Evolutionary conservation across 2,113 vertebrate species (phyloP), one percentile per base, ranked within the genome.

Genomic region (Bagarius yarrelli): DNA sequence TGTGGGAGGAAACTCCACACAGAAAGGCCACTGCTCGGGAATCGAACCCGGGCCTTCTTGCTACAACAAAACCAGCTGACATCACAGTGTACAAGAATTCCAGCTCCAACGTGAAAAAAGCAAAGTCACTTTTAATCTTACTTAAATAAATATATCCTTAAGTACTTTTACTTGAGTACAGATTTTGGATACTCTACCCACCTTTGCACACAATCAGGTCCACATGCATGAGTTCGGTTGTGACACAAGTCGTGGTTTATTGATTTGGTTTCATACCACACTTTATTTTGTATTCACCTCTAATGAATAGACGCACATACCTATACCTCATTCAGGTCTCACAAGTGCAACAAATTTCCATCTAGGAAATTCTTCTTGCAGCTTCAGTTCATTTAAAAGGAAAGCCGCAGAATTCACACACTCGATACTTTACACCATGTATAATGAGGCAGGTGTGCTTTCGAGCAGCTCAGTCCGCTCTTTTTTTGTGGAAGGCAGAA

Each of bases 371-470:
- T 59, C 14, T 71, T 67, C 70, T 19, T 19, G 23, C 70, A 81
- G 57, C 57, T 56, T 52, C 12, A 40, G 60, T 25, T 78, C 36
- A 16, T 79, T 59, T 57, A 27, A 44, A 25, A 27, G 64, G 27
- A 23, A 66, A 71, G 55, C 23, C 32, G 25, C 50, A 79, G 53
- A n/a, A n/a, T 67, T 21, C 57, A 61, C 34, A 60, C 57, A 63
- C 77, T 69, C 30, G 23, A 30, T 27, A 61, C 60, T 55, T 78
- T 78, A 44, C n/a, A 14, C 25, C 11, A n/a, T 56, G 55, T 47
- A 34, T 70, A 67, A 56, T 57, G 66, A 70, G 78, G 64, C 53
- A 44, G 78, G 61, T 59, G 78, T 79, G 78, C 34, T 55, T 40
- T 59, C 4, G n/a, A 83, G 40, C 55, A 86, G 50, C 57, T 56